These are phyloP conservation scores for Lanistes nyassanus DNA, from an alignment of 1,140 invertebrate genomes.

Conservation along the genomic window DNA sequence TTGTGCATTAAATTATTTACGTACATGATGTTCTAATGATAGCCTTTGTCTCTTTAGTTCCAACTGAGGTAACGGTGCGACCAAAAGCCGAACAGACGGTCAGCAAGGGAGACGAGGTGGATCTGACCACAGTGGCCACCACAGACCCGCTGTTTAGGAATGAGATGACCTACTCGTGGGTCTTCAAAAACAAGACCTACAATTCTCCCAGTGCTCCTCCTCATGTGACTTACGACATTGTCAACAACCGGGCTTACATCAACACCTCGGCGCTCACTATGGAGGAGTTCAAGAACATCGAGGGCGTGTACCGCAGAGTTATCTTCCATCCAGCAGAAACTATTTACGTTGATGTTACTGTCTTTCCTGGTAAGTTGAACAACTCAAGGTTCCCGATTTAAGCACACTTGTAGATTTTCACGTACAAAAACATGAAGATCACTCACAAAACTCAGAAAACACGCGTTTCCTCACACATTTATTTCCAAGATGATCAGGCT, in stretches of 20 bases:
- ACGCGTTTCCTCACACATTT: too few species aligned
- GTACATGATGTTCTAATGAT: neutral
- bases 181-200: conserved; percentile 22
- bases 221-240: conserved; percentile 8
- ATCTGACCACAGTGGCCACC: conserved; percentile 18
- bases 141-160: conserved; percentile 23
- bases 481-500: too few species aligned
- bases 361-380: too few species aligned
- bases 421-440: too few species aligned
- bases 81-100: conserved; percentile 12
- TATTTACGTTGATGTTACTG: too few species aligned
- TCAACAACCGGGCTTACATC: conserved; percentile 21
- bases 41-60: neutral
- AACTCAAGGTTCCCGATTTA: too few species aligned
- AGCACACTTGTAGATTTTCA: too few species aligned
- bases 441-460: too few species aligned
- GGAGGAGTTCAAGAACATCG: conserved; percentile 15
- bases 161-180: conserved; percentile 22
- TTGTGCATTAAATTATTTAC: too few species aligned
- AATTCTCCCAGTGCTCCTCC: neutral
- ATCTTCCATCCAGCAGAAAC: conserved; percentile 15
- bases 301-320: conserved; percentile 15
- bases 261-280: conserved; percentile 28
- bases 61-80: conserved; percentile 7
- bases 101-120: conserved; percentile 19